Conservation (phyloP, 2,888 invertebrate species). For the Noctua fimbriata region DNA sequence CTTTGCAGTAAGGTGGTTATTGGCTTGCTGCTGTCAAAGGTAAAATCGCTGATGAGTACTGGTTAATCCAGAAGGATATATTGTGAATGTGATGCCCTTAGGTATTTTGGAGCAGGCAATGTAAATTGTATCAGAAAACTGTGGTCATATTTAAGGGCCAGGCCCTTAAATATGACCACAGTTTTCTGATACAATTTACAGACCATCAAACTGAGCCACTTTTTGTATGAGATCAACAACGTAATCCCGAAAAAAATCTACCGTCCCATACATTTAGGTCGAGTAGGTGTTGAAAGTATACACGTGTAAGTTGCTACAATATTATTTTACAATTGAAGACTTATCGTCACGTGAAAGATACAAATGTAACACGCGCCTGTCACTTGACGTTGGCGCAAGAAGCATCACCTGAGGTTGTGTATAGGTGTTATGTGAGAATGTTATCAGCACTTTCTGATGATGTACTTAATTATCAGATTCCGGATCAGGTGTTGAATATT, state of each 20-base stretch:
- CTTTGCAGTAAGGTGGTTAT: neutral
- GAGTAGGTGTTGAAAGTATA: too few species aligned
- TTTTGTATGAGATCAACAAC: too few species aligned
- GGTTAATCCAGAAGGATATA: neutral
- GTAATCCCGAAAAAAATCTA: too few species aligned
- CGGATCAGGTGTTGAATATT: neutral
- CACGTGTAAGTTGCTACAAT: too few species aligned
- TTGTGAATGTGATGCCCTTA: neutral
- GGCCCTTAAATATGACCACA: too few species aligned
- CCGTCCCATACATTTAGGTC: too few species aligned
- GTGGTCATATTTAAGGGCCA: too few species aligned
- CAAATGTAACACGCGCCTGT: neutral
- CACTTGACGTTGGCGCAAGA: neutral
- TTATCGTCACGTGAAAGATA: neutral
- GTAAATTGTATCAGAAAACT: too few species aligned
- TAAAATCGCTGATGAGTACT: neutral
- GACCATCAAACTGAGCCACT: too few species aligned
- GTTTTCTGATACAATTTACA: too few species aligned
- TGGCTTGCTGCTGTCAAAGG: neutral
- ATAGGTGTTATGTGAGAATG: neutral
- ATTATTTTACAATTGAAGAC: neutral
- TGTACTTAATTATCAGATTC: neutral
- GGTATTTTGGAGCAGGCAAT: neutral
- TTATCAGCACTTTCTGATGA: neutral
- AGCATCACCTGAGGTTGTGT: neutral